Evolutionary conservation across 2,113 vertebrate genomes (phyloP), one percentile per base, ranked within the genome.

Genomic region (Poeciliopsis retropinna): DNA sequence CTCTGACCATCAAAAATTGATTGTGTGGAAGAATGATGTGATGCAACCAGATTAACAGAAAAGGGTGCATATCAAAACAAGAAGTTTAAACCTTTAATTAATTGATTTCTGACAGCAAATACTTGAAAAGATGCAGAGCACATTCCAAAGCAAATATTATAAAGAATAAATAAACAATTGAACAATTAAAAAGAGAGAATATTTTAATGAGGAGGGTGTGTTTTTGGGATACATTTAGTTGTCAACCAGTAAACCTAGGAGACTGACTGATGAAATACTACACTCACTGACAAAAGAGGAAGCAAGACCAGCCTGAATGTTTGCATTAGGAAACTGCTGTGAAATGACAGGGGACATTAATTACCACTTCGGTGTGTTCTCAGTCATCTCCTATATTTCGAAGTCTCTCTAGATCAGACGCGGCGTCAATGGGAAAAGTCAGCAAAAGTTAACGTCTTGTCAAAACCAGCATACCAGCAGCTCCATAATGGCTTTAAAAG

Each of bases 391-490:
- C 3, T 83, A 28, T 7, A 67, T 67, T 80, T 60, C 34, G 77
- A 83, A 81, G 85, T 76, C 80, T 77, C 76, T 82, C 44, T 63
- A 73, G 82, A 88, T 91, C 85, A 87, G 83, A 86, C 61, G 76
- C 76, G 10, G 29, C 13, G 39, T 62, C 61, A 28, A 66, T 37
- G 71, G 81, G 75, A 70, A 69, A 76, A 76, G 57, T 84, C 89
- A 84, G 90, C 90, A 89, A 89, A 78, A 86, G 80, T 78, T 76
- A 88, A 91, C 80, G 34, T 91, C 88, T 82, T 88, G 92, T 93
- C 90, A 92, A 79, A 83, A 75, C 85, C 68, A 37, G 72, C 87
- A 89, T 72, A 69, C 54, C 79, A 81, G 75, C 32, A 69, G 19
- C 75, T 78, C 30, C 14, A 37, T 89, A 91, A 93, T 87, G 89